These are phyloP conservation scores for Parthenolecanium corni DNA, from an alignment of 2,888 invertebrate species.

Conservation along the genomic window DNA sequence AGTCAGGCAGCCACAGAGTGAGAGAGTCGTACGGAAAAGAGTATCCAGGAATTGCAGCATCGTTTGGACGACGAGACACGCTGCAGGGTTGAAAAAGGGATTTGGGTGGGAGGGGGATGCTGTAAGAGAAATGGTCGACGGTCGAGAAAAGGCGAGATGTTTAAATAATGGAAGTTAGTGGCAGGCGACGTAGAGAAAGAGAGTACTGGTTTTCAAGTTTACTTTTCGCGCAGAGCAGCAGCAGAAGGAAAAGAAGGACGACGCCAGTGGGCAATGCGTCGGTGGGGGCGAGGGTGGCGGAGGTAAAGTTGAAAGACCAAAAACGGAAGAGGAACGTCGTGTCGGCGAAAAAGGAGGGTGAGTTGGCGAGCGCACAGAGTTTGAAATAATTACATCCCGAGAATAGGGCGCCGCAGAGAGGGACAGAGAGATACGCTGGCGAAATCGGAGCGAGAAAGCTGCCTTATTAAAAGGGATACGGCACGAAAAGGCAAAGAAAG, in stretches of 20 bases:
- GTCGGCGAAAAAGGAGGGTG: background rate
- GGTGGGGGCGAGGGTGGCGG: no score
- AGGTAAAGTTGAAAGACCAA: no score
- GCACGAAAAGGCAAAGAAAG: constrained; percentile 20
- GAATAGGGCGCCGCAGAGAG: background rate
- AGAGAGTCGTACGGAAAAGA: background rate
- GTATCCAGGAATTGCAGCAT: no score
- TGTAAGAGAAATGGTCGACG: no score
- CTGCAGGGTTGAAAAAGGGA: no score
- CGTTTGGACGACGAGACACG: no score
- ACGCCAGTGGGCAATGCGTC: background rate
- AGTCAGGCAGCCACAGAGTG: background rate
- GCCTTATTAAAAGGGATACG: constrained; percentile 23
- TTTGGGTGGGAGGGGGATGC: no score
- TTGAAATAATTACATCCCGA: constrained; percentile 17
- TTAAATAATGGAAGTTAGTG: constrained; percentile 14
- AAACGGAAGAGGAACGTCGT: background rate
- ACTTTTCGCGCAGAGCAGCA: constrained; percentile 19
- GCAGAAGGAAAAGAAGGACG: background rate
- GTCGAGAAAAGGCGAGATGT: background rate
- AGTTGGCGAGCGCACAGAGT: constrained; percentile 4
- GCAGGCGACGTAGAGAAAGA: constrained; percentile 5
- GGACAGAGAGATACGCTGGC: constrained; percentile 11
- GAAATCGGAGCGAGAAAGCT: no score
- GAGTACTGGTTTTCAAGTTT: constrained; percentile 26